Conservation (phyloP, 2,888 invertebrate genomes). For the Magallana nippona region DNA sequence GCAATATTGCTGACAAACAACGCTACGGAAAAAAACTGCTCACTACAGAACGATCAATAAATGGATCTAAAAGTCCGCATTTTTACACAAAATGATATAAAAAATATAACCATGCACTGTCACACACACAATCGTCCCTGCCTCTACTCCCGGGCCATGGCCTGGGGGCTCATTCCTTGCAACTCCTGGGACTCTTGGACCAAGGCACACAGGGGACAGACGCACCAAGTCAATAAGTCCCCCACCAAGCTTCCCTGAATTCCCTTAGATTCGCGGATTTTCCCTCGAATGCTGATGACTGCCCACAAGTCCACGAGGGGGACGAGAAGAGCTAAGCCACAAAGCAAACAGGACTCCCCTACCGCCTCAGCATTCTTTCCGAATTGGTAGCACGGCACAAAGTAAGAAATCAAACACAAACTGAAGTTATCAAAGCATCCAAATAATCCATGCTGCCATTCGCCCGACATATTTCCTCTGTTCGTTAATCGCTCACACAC, state of each 20-base stretch:
- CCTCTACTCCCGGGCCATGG: slow-evolving; percentile 63
- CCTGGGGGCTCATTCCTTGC: slow-evolving; percentile 62
- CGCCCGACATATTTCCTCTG: slow-evolving; percentile 44
- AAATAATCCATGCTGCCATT: slow-evolving; percentile 75
- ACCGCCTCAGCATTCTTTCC: slow-evolving; percentile 77
- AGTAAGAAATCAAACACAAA: slow-evolving; percentile 74
- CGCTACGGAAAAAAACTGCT: background rate
- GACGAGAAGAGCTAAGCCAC: slow-evolving; percentile 71
- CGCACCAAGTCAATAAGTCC: slow-evolving; percentile 70
- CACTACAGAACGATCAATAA: slow-evolving; percentile 13
- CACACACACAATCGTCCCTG: slow-evolving; percentile 24
- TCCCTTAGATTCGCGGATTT: slow-evolving; percentile 73
- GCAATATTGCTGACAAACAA: background rate
- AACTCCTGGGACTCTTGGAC: slow-evolving; percentile 74
- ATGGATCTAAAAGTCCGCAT: background rate
- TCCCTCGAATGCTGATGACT: slow-evolving; percentile 68
- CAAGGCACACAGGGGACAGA: slow-evolving; percentile 72
- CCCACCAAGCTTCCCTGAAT: slow-evolving; percentile 70
- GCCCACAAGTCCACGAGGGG: slow-evolving; percentile 68
- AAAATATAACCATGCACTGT: background rate
- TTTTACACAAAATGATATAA: background rate
- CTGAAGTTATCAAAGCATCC: slow-evolving; percentile 77
- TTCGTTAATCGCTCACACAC: background rate
- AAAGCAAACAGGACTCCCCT: slow-evolving; percentile 75
- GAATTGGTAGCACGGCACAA: slow-evolving; percentile 76